These are phyloP conservation scores for Poecilobothrus nobilitatus DNA, from an alignment of 2,888 invertebrate species.

Conservation along the genomic window DNA sequence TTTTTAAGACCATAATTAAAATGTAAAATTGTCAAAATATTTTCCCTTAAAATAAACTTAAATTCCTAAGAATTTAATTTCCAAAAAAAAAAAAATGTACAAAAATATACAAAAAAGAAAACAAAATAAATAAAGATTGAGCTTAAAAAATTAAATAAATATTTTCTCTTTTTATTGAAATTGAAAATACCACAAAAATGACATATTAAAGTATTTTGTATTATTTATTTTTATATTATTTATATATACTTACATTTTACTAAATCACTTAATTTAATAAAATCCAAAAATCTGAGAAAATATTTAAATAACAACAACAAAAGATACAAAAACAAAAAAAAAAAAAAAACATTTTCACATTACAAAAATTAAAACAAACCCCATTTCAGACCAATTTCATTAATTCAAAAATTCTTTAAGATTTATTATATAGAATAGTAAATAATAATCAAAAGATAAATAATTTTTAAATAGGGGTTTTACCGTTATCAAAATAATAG, in stretches of 20 bases:
- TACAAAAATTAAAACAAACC: neutral
- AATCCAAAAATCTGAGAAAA: neutral
- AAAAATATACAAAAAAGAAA: no score
- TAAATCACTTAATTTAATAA: conserved; percentile 1
- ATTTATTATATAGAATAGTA: conserved; percentile 1
- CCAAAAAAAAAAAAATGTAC: neutral
- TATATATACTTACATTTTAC: neutral
- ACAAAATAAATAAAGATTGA: no score
- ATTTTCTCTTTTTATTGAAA: neutral
- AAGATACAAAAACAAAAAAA: neutral
- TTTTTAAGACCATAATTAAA: no score
- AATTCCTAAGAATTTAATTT: neutral
- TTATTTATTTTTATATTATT: no score
- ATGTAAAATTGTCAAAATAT: neutral
- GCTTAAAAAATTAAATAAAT: no score
- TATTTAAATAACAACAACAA: neutral
- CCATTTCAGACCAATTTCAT: neutral
- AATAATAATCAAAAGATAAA: neutral
- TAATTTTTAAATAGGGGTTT: no score
- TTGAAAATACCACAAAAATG: neutral
- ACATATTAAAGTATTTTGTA: neutral
- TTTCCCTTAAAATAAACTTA: neutral
- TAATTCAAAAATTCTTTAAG: neutral
- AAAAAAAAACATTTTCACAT: neutral
- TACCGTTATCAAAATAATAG: no score